These are phyloP conservation scores for Darevskia mixta DNA, from an alignment of 2,797 vertebrate species.

Conservation along the genomic window DNA sequence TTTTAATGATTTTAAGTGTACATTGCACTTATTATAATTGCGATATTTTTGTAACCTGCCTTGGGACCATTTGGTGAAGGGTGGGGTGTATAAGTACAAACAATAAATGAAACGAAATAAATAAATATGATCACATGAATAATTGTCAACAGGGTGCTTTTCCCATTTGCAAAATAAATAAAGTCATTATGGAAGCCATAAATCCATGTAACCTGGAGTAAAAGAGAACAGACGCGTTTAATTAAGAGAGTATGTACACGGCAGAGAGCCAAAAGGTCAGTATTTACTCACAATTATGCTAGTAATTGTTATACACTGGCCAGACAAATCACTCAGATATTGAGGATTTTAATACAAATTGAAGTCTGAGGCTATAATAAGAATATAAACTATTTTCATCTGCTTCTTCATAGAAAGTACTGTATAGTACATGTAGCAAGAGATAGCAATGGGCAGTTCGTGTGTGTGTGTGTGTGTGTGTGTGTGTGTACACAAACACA, in stretches of 20 bases:
- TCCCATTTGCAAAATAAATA: constrained; percentile 26
- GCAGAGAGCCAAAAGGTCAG: constrained; percentile 25
- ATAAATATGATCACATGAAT: no score
- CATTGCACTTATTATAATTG: no score
- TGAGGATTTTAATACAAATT: constrained; percentile 19
- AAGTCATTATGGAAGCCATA: constrained; percentile 28
- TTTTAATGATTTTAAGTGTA: no score
- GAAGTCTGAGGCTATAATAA: neutral
- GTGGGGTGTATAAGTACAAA: no score
- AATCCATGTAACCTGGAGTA: constrained; percentile 38
- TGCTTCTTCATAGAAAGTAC: neutral
- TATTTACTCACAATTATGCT: constrained; percentile 9
- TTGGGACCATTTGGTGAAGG: no score
- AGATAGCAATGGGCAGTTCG: no score
- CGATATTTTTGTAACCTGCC: no score
- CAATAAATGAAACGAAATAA: no score
- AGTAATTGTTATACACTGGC: neutral
- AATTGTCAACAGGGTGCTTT: neutral
- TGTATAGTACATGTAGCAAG: neutral
- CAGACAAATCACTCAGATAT: neutral
- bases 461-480: no score
- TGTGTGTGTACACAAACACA: no score
- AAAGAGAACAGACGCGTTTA: constrained; percentile 37
- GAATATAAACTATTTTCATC: constrained; percentile 16
- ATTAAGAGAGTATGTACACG: constrained; percentile 33